A percentile compares a stretch with the other conserved stretches of the same genome.
Evolutionary conservation across 2,113 vertebrate species (phyloP).

Genomic region (Carassius carassius): DNA sequence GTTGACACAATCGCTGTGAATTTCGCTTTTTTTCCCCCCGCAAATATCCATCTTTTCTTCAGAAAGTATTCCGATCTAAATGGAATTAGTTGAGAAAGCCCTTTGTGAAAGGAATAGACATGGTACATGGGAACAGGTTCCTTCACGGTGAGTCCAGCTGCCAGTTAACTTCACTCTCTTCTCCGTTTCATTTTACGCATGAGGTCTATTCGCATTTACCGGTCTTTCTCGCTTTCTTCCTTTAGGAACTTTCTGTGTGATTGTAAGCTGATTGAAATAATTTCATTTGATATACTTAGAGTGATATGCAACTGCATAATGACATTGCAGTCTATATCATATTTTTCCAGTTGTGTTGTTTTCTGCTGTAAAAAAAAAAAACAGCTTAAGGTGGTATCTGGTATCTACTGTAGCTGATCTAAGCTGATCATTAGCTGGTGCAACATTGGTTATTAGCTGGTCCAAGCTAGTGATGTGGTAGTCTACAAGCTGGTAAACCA

Average conservation of each 20-base stretch:
- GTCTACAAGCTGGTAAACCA: not conserved
- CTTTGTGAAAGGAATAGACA: conserved; percentile 98
- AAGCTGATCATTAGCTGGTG: not conserved
- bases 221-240: not conserved
- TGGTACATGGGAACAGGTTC: conserved; percentile 96
- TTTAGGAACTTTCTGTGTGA: not conserved
- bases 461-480: not conserved
- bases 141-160: conserved; percentile 86
- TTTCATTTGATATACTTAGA: not conserved
- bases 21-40: not conserved
- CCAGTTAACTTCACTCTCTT: conserved; percentile 22
- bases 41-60: conserved; percentile 66
- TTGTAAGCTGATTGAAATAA: not conserved
- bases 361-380: not conserved
- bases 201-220: not conserved
- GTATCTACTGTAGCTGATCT: not conserved
- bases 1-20: conserved; percentile 9
- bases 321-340: no score
- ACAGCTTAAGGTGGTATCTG: not conserved
- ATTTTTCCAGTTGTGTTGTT: not conserved
- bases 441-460: not conserved
- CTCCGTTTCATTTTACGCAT: conserved; percentile 15
- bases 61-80: conserved; percentile 90
- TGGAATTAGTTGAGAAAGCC: conserved; percentile 98
- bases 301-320: not conserved